Conservation (phyloP, 2,888 invertebrate species). For the Sinelater perroti region DNA sequence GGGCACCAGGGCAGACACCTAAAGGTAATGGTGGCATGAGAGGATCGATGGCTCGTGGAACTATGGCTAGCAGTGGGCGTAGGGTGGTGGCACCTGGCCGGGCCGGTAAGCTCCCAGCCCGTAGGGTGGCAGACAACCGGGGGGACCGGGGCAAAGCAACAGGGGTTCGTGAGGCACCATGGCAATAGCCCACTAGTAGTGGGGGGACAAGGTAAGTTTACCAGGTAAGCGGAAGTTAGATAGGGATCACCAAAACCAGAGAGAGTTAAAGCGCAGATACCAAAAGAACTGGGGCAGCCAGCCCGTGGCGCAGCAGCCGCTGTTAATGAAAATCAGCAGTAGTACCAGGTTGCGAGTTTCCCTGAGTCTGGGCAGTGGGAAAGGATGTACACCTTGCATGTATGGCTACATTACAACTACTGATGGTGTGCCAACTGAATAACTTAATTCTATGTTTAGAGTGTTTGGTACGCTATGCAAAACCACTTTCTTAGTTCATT, state of each 20-base stretch:
- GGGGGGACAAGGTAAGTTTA: slow-evolving; percentile 96
- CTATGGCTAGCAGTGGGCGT: slow-evolving; percentile 87
- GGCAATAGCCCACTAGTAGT: slow-evolving; percentile 71
- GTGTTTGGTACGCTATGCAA: too few species aligned
- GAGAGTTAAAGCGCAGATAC: slow-evolving; percentile 95
- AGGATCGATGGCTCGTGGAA: slow-evolving; percentile 82
- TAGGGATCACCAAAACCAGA: slow-evolving; percentile 97
- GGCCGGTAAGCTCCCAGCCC: slow-evolving; percentile 83
- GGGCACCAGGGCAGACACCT: slow-evolving; percentile 55
- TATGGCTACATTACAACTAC: slow-evolving; percentile 49
- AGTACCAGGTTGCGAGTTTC: slow-evolving; percentile 71
- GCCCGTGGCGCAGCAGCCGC: slow-evolving; percentile 86
- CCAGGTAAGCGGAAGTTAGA: slow-evolving; percentile 98
- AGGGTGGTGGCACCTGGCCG: slow-evolving; percentile 84
- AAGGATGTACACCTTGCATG: slow-evolving; percentile 47
- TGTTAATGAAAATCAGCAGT: slow-evolving; percentile 65
- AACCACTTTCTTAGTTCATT: too few species aligned
- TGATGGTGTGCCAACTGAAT: slow-evolving; percentile 60
- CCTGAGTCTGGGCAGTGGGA: slow-evolving; percentile 54
- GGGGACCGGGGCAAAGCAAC: slow-evolving; percentile 79
- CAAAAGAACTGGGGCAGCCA: slow-evolving; percentile 90
- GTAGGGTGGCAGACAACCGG: slow-evolving; percentile 78
- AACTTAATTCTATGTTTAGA: too few species aligned
- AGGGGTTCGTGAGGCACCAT: slow-evolving; percentile 78
- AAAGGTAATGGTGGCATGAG: slow-evolving; percentile 66